Evolutionary conservation across 2,888 invertebrate species (phyloP), one percentile per base, ranked within the genome.

Genomic region (Smittia aterrima): DNA sequence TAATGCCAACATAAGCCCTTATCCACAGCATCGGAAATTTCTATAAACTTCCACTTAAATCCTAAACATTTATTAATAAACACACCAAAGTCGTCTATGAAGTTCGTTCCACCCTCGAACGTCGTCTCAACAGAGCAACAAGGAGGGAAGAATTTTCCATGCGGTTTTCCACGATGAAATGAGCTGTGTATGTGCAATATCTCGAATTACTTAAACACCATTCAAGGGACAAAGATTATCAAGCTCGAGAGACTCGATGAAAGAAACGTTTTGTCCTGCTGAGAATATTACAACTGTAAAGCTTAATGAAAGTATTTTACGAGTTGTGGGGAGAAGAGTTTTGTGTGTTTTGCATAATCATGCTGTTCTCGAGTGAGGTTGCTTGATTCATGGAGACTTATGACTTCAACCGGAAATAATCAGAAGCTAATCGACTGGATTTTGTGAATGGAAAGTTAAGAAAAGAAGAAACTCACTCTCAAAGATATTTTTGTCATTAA

Each of bases 11-110:
- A 18, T 64, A 74, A 74, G 74, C 74, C 47, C 24, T 64, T 47
- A 47, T 66, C 27, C 41, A 24, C 6, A 20, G 25, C 16, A 20
- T 20, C 41, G 24, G 38, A 41, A 32, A 7, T 32, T 32, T 20
- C 72, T 58, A 47, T 74, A 74, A 41, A 66, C 64, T 47, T 66
- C 47, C 66, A 47, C 74, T 74, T 66, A 74, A 74, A 74, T 74
- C 74, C 74, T 66, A 74, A 74, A 66, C 47, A 22, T 74, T 74
- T 74, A 74, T 66, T 74, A 74, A 74, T 74, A 74, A 41, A 74
- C 74, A 74, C 74, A 54, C 74, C 13, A 41, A 32, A 32, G 32
- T 32, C 32, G 40, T 67, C 7, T 58, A 58, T 38, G 40, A 67
- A 67, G 25, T 40, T 38, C 16, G 4, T 40, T 11, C 20, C 25